phyloP scores from a whole-genome alignment of 2,113 vertebrate genomes.

The Recurvirostra avosetta region DNA sequence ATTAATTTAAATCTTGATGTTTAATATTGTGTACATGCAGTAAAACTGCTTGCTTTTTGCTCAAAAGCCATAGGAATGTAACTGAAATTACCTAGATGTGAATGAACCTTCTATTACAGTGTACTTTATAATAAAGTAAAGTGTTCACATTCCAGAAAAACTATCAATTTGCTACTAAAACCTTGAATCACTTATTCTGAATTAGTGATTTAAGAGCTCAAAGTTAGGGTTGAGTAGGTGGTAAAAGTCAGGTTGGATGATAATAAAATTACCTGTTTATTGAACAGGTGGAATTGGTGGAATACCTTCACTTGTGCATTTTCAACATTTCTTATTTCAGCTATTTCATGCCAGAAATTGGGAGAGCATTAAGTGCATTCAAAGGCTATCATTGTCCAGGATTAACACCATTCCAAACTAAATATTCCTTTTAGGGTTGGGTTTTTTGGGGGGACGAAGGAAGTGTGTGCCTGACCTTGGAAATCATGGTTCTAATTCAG shows the following conservation, averaged over 20 bases:
- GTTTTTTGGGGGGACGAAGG: background rate
- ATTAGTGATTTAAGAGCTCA: background rate
- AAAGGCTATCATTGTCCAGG: background rate
- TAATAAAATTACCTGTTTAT: background rate
- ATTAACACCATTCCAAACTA: background rate
- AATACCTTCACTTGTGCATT: background rate
- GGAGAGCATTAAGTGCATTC: background rate
- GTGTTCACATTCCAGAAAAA: background rate
- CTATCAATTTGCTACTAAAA: background rate
- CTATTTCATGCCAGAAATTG: background rate
- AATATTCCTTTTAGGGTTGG: background rate
- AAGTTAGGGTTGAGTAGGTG: background rate
- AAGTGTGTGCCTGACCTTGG: background rate
- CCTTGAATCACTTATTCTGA: background rate
- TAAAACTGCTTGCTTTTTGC: background rate
- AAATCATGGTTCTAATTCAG: background rate
- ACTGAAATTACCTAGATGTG: background rate
- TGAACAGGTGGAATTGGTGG: background rate
- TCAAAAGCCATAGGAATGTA: slow-evolving; percentile 40
- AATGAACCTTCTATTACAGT: background rate
- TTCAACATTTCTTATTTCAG: background rate
- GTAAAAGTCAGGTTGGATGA: background rate
- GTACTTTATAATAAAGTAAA: background rate
- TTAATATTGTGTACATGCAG: slow-evolving; percentile 30
- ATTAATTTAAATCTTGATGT: slow-evolving; percentile 56